phyloP scores from a whole-genome alignment of 2,797 vertebrate species.

The Eutrigla gurnardus region DNA sequence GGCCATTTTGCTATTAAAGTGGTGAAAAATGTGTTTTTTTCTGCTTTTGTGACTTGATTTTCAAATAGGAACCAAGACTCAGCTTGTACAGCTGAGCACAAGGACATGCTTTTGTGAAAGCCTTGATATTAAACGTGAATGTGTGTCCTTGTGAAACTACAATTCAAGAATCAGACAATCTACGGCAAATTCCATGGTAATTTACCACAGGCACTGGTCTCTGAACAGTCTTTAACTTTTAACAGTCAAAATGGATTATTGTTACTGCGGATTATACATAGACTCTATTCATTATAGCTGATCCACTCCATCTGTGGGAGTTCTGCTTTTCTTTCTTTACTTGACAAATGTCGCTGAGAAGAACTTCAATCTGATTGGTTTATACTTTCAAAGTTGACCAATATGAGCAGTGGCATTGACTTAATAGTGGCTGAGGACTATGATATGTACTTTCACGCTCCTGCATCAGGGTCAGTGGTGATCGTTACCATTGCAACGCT shows the following conservation, averaged over 20 bases:
- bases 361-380: too few relatives aligned
- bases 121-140: constrained; percentile 7
- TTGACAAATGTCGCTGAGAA: too few relatives aligned
- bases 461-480: too few relatives aligned
- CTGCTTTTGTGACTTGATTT: background rate
- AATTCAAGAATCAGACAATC: constrained; percentile 7
- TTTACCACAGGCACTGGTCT: background rate
- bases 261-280: too few relatives aligned
- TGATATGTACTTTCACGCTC: too few relatives aligned
- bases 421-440: too few relatives aligned
- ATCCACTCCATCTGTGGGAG: too few relatives aligned
- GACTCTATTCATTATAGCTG: too few relatives aligned
- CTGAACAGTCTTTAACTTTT: background rate
- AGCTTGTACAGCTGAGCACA: background rate
- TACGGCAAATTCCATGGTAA: background rate
- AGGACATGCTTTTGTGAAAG: constrained; percentile 1
- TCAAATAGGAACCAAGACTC: background rate
- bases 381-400: too few relatives aligned
- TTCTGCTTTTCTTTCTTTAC: too few relatives aligned
- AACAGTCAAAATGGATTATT: background rate
- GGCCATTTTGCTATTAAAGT: constrained; percentile 18
- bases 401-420: too few relatives aligned
- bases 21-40: constrained; percentile 1
- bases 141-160: constrained; percentile 3
- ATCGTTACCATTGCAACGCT: too few relatives aligned